Evolutionary conservation across 2,113 vertebrate species (phyloP).

Genomic region (Bombycilla garrulus): DNA sequence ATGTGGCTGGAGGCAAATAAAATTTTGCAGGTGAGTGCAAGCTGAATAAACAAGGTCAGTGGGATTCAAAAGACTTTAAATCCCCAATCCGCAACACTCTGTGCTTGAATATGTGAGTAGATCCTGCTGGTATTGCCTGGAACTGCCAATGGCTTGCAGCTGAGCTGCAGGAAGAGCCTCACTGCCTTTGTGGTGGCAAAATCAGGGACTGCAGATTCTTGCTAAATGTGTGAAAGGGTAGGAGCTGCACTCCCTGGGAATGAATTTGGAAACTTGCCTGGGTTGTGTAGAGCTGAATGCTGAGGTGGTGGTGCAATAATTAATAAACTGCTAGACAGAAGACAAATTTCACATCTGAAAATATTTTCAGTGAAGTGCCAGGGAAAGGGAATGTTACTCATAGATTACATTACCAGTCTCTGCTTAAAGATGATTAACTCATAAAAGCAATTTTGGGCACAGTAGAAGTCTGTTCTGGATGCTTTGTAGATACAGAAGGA

Average conservation of each 20-base stretch:
- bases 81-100: neutral
- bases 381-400: neutral
- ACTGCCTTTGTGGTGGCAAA: neutral
- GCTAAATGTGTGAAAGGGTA: neutral
- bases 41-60: neutral
- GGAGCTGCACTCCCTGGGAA: neutral
- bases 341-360: neutral
- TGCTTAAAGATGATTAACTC: neutral
- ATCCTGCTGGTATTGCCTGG: neutral
- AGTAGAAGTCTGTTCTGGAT: neutral
- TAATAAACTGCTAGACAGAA: constrained; percentile 49
- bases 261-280: constrained; percentile 38
- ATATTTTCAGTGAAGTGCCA: neutral
- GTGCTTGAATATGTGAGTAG: neutral
- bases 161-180: neutral
- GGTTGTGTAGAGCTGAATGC: neutral
- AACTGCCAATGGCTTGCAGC: neutral
- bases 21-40: neutral
- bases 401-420: neutral
- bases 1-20: neutral
- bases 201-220: neutral
- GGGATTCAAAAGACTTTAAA: neutral
- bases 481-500: neutral
- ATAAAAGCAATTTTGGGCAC: neutral
- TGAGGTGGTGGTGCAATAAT: constrained; percentile 30